A percentile compares a stretch with the other conserved stretches of the same genome.
Evolutionary conservation across 2,113 vertebrate genomes (phyloP).

Genomic region (Baryphthengus martii): DNA sequence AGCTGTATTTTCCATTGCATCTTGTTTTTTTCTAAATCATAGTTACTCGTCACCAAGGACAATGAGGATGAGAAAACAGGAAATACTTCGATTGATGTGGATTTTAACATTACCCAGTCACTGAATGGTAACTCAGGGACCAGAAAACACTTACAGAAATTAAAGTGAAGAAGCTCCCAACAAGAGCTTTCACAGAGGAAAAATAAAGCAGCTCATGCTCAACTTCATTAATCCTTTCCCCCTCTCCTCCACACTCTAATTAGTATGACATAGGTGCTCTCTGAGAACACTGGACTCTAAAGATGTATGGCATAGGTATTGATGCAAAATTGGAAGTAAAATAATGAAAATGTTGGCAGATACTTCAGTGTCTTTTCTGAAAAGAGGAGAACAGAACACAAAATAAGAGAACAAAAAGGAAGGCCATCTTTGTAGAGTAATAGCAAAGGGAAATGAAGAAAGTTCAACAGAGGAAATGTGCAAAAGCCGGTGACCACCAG

Average conservation of each 20-base stretch:
- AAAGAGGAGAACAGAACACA: not conserved
- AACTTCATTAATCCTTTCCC: not conserved
- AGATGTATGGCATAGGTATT: rapidly evolving
- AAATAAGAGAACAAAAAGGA: not conserved
- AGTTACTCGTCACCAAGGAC: not conserved
- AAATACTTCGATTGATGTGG: not conserved
- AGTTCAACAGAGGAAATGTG: not conserved
- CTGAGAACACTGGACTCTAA: not conserved
- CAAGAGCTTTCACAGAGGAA: not conserved
- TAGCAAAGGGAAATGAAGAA: not conserved
- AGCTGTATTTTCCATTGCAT: not conserved
- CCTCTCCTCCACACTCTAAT: not conserved
- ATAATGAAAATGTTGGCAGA: not conserved
- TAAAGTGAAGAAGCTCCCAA: not conserved
- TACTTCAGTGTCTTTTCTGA: not conserved
- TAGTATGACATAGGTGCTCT: not conserved
- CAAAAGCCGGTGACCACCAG: not conserved
- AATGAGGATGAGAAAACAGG: not conserved
- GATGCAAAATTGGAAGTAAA: not conserved
- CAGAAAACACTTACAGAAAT: not conserved
- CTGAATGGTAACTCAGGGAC: not conserved
- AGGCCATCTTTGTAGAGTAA: not conserved
- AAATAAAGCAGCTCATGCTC: not conserved
- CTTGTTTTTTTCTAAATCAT: not conserved
- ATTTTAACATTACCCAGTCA: not conserved